phyloP scores from a whole-genome alignment of 2,797 vertebrate genomes.

The Ibycter americanus region DNA sequence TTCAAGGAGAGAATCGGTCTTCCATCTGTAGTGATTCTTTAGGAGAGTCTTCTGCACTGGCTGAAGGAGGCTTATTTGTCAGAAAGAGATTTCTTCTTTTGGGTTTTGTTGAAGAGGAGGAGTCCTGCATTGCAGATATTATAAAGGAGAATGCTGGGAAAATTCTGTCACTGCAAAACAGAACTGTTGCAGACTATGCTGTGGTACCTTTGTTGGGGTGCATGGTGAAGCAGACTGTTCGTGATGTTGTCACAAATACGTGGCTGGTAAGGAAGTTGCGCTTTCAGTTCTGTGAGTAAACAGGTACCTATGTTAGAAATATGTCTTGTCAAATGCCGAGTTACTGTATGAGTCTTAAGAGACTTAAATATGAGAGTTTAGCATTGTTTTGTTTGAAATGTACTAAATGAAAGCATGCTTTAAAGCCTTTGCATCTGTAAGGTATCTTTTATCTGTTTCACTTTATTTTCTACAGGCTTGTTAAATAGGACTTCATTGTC shows the following conservation, averaged over 20 bases:
- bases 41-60: slow-evolving; percentile 69
- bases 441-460: neutral
- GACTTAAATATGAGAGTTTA: neutral
- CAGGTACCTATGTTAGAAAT: neutral
- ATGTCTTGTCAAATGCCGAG: neutral
- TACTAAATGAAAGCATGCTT: neutral
- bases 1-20: slow-evolving; percentile 53
- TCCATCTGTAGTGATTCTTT: slow-evolving; percentile 38
- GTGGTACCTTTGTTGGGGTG: slow-evolving; percentile 93
- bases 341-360: neutral
- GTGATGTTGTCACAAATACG: slow-evolving; percentile 93
- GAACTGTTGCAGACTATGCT: slow-evolving; percentile 88
- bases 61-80: slow-evolving; percentile 83
- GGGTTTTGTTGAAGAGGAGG: slow-evolving; percentile 86
- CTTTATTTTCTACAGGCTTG: neutral
- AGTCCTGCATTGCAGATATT: slow-evolving; percentile 80
- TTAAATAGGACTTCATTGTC: neutral
- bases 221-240: slow-evolving; percentile 87
- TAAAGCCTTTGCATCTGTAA: neutral
- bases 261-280: slow-evolving; percentile 90
- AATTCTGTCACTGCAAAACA: slow-evolving; percentile 77
- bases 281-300: neutral
- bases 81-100: slow-evolving; percentile 86
- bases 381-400: neutral
- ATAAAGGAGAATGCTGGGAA: slow-evolving; percentile 88